Conservation (phyloP, 2,797 vertebrate genomes). For the Microctenopoma lineatum region DNA sequence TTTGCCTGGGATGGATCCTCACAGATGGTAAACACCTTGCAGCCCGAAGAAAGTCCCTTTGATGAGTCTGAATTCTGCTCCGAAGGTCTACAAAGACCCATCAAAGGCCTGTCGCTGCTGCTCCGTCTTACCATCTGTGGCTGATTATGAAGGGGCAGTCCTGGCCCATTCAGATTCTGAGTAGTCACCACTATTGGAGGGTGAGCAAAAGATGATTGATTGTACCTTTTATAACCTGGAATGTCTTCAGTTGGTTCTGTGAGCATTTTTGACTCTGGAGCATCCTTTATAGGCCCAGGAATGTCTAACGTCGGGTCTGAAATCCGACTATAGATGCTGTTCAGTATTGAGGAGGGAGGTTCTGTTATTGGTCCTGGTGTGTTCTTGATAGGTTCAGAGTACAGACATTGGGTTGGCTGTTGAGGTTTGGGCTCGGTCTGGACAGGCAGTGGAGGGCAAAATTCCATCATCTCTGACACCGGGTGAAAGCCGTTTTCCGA, state of each 20-base stretch:
- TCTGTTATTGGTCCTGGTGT: slow-evolving; percentile 69
- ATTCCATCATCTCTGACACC: slow-evolving; percentile 47
- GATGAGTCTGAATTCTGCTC: slow-evolving; percentile 46
- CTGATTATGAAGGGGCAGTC: slow-evolving; percentile 57
- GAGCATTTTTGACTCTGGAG: slow-evolving; percentile 39
- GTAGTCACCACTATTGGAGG: slow-evolving; percentile 80
- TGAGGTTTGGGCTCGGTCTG: slow-evolving; percentile 63
- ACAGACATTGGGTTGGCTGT: slow-evolving; percentile 23
- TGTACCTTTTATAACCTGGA: slow-evolving; percentile 28
- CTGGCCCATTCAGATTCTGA: slow-evolving; percentile 77
- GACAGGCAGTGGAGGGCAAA: slow-evolving; percentile 37
- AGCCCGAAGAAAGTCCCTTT: slow-evolving; percentile 55
- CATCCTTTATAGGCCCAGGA: slow-evolving; percentile 58
- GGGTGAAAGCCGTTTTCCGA: slow-evolving; percentile 27
- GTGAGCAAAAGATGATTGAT: slow-evolving; percentile 25
- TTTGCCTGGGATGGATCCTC: slow-evolving; percentile 65
- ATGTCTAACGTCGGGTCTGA: slow-evolving; percentile 41
- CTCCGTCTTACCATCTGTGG: slow-evolving; percentile 44
- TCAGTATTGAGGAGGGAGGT: slow-evolving; percentile 59
- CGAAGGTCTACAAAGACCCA: slow-evolving; percentile 60
- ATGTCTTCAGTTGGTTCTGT: slow-evolving; percentile 25
- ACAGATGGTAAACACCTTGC: slow-evolving; percentile 75
- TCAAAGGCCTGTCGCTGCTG: slow-evolving; percentile 71
- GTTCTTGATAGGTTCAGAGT: slow-evolving; percentile 26
- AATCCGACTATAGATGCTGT: slow-evolving; percentile 46